Conservation (phyloP, 2,113 vertebrate genomes). For the Myodes glareolus region DNA sequence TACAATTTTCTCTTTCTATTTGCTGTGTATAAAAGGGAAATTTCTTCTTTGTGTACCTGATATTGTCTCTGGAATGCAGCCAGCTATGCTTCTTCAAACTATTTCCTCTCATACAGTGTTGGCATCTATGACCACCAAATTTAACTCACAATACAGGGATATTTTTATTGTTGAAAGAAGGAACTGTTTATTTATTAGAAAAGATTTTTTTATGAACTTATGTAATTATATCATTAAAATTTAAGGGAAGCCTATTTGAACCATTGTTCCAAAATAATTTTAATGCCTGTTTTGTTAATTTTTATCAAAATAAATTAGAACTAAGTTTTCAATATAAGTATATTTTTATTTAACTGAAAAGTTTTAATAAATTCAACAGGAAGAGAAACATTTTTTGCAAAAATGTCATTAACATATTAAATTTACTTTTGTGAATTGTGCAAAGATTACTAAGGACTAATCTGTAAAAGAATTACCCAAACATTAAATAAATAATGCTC, state of each 20-base stretch:
- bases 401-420: background rate
- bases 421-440: background rate
- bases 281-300: background rate
- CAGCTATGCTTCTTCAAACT: background rate
- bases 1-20: background rate
- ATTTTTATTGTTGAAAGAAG: background rate
- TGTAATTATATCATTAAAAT: background rate
- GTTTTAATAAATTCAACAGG: background rate
- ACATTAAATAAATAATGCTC: background rate
- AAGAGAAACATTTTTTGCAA: background rate
- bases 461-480: background rate
- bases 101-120: background rate
- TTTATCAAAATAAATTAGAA: background rate
- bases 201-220: background rate
- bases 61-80: background rate
- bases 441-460: background rate
- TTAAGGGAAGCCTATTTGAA: background rate
- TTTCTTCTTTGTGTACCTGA: background rate
- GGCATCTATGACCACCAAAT: background rate
- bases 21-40: background rate
- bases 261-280: background rate
- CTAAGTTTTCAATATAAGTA: background rate
- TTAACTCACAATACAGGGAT: background rate
- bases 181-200: no score
- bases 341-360: background rate